Evolutionary conservation across 2,888 invertebrate species (phyloP).

Genomic region (Neoascia interrupta): DNA sequence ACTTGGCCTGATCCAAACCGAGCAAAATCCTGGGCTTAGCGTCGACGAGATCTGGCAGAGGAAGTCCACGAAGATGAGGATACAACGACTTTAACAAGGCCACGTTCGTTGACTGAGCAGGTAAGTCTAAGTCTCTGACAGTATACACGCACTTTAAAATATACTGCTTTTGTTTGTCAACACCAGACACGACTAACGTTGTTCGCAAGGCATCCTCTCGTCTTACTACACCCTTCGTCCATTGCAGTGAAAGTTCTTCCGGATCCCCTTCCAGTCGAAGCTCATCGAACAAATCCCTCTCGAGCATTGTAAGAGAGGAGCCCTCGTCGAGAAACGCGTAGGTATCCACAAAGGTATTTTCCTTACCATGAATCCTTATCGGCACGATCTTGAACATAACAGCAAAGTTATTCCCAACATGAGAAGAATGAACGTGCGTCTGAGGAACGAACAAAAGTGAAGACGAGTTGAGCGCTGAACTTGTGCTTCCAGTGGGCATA

Average conservation of each 20-base stretch:
- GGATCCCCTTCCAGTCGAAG: conserved; percentile 5
- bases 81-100: background rate
- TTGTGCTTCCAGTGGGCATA: background rate
- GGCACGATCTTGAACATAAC: background rate
- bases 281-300: conserved; percentile 5
- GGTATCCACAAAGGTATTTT: no score
- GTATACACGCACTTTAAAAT: background rate
- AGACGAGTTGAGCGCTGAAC: background rate
- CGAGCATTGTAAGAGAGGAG: background rate
- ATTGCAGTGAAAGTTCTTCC: conserved; percentile 9
- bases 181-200: background rate
- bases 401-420: background rate
- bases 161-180: conserved; percentile 2
- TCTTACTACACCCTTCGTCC: conserved; percentile 20
- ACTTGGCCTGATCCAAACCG: conserved; percentile 10
- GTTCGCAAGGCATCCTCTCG: no score
- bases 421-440: background rate
- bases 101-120: conserved; percentile 8
- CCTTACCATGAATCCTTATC: no score
- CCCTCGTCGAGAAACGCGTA: conserved; percentile 15
- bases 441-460: background rate
- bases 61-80: conserved; percentile 14
- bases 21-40: conserved; percentile 15
- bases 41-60: background rate
- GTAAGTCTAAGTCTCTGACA: background rate